Conservation (phyloP, 2,113 vertebrate genomes). For the Cebus imitator region DNA sequence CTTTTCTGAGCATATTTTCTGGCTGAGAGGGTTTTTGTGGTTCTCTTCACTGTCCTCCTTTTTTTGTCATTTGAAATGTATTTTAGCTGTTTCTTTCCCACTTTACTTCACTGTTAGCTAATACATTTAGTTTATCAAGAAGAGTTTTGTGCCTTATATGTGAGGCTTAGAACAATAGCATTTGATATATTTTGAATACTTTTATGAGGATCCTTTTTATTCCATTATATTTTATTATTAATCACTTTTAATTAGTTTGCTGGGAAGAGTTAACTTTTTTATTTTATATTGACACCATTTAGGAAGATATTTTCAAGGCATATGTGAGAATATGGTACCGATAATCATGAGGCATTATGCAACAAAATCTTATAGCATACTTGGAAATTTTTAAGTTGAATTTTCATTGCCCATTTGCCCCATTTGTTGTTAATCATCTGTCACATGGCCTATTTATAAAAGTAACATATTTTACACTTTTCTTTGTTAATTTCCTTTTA, state of each 20-base stretch:
- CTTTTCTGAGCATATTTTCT: conserved; percentile 50
- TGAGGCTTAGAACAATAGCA: neutral
- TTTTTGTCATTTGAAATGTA: conserved; percentile 20
- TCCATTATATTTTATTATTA: conserved; percentile 29
- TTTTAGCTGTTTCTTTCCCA: conserved; percentile 7
- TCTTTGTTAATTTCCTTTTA: conserved; percentile 45
- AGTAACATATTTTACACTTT: conserved; percentile 7
- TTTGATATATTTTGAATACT: conserved; percentile 4
- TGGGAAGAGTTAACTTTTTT: conserved; percentile 14
- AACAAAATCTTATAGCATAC: conserved; percentile 3
- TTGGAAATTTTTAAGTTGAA: conserved; percentile 49
- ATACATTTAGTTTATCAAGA: neutral
- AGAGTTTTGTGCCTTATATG: neutral
- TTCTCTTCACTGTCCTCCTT: neutral
- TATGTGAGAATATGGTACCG: neutral
- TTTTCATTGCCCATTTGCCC: conserved; percentile 29
- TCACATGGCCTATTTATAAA: neutral
- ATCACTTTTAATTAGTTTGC: conserved; percentile 43
- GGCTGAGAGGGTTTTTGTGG: neutral
- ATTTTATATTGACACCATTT: conserved; percentile 29
- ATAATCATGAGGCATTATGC: neutral
- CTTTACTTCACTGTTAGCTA: neutral
- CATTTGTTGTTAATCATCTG: conserved; percentile 4
- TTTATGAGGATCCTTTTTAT: conserved; percentile 38
- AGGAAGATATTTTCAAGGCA: conserved; percentile 38